Evolutionary conservation across 2,113 vertebrate genomes (phyloP), one percentile per base, ranked within the genome.

Genomic region (Pontoporia blainvillei): DNA sequence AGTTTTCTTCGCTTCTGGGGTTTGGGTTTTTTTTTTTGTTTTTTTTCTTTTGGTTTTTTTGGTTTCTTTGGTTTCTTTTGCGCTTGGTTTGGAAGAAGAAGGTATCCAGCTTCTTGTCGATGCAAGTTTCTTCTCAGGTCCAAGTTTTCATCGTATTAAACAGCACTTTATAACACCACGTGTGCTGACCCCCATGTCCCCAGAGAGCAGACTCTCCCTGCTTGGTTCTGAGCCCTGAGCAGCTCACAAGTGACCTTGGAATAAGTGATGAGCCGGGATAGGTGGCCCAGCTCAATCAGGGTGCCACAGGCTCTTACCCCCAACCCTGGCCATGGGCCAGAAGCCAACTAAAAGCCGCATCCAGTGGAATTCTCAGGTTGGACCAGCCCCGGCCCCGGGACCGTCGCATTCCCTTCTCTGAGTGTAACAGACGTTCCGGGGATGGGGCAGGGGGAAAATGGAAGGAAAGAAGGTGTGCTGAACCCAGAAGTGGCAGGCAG

Each of bases 141-240:
- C 0, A 10, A 90, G 86, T 94, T 96, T 96, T 98, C 92, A 73
- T 92, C 95, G 11, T 57, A 62, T 83, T 69, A 83, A 96, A 79
- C n/a, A 61, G 97, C 97, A 78, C 96, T 97, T 98, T 91, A 88
- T 71, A 27, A 86, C 96, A 92, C 49, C 72, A 84, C 52, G 41
- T 15, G 41, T 61, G 67, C 96, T 71, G 18, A 86, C 17, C 52
- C 29, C 75, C 76, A 27, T 10, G 6, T 85, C 49, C 7, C 87
- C 52, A 0, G 0, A 1, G 69, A n/a, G 66, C 39, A 31, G 66
- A 31, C 36, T 81, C 52, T 61, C 41, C 44, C 0, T 25, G 1
- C 41, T 15, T 2, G 15, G 41, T 23, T 83, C 62, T 49, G 21
- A 44, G 36, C 49, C 44, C 25, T 21, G 62, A 64, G 84, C 39